Evolutionary conservation across 2,888 invertebrate species (phyloP), one percentile per base, ranked within the genome.

Genomic region (Agonum fuliginosum): DNA sequence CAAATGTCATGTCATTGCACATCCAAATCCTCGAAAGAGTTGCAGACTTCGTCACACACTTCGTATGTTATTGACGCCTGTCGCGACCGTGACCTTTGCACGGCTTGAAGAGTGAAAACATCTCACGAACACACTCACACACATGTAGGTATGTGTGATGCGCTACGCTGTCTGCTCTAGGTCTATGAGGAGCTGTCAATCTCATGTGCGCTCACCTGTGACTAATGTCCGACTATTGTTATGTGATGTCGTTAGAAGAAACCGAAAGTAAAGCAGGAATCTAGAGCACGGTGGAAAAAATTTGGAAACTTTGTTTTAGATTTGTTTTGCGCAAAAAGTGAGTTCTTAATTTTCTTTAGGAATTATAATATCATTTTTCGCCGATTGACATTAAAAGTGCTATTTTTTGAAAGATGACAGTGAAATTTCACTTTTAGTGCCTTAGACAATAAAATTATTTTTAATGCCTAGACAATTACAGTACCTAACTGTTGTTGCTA

Each of bases 61-160:
- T 10, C 30, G 30, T 34, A 17, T 62, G 58, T 27, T 62, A 62
- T 17, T 62, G 30, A 62, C 54, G 24, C 54, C 12, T 37, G 46
- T 24, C 14, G 58, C 69, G 58, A 58, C 73, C 73, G 58, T 73
- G 73, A 73, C 73, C 73, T 73, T 73, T 73, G 73, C 20, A 73
- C 34, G 34, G 54, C 24, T 2, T 14, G 41, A 73, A 73, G 73
- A 73, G 73, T 54, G 73, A 73, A 73, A 73, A 37, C 58, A 70
- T 70, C 14, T 48, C 30, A 70, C 19, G 27, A 46, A 48, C 46
- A 69, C 46, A 24, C 37, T 12, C 37, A n/a, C n/a, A n/a, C n/a
- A n/a, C n/a, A 46, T 58, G 67, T 65, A n/a, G 8, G 65, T n/a
- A 20, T 37, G 67, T 41, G 12, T 12, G 5, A 34, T 10, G 1